Evolutionary conservation across 2,113 vertebrate genomes (phyloP), one percentile per base, ranked within the genome.

Genomic region (Caranx ignobilis): DNA sequence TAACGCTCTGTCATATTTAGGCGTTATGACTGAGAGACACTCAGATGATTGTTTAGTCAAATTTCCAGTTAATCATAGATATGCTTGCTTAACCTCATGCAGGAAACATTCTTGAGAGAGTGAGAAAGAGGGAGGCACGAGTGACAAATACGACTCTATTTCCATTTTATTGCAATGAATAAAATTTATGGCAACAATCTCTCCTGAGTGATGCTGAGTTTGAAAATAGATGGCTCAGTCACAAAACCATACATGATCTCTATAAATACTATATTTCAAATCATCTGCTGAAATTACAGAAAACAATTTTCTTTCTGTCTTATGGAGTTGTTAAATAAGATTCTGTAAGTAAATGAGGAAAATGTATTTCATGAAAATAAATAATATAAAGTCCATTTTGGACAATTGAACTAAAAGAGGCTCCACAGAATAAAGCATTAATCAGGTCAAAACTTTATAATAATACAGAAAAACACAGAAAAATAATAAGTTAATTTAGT

Each of bases 1-100:
- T 82, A 89, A 77, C 74, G 50, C 70, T 86, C 80, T 81, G 86
- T 88, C 91, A 91, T 83, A 89, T 88, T 91, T 77, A 81, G 75
- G 35, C 62, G 18, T 84, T 80, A 92, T 83, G 79, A 87, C 81
- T 75, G 68, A 77, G 71, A 70, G 67, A 73, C 31, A 26, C 84
- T 86, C 71, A 43, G 77, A 89, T 70, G 77, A 84, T 64, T 86
- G 79, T 75, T 88, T 71, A 60, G 70, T 84, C 70, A 76, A 71
- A 84, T 80, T 85, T 87, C 75, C 59, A 79, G 85, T 83, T 86
- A 85, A 89, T 89, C 87, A 52, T 62, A 39, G 77, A 82, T 72
- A 71, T 52, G 60, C 74, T 88, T 62, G 85, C 79, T 83, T 85
- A 64, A 85, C 74, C 65, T 84, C 79, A 50, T 16, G 3, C 65